Evolutionary conservation across 2,888 invertebrate species (phyloP), one percentile per base, ranked within the genome.

Genomic region (Myathropa florea): DNA sequence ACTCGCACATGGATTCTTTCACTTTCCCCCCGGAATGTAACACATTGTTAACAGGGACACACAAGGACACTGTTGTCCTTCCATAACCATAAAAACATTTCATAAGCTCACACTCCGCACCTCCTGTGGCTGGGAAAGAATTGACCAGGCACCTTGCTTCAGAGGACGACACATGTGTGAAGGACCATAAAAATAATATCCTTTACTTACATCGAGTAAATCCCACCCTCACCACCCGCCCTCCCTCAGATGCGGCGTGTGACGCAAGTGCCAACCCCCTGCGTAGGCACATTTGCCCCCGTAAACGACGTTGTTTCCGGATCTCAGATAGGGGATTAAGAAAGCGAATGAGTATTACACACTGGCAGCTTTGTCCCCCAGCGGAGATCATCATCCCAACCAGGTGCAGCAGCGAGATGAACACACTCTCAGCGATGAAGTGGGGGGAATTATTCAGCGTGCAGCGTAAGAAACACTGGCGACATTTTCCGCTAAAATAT

Each of bases 31-130:
- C 33, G 26, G 21, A 46, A 68, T 65, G 78, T 59, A 77, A 83
- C 82, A 83, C 78, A 77, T 67, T 83, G 82, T 83, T 77, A 71
- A 83, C 77, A 77, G 61, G 77, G 55, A 65, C 75, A 68, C 55
- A 60, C 18, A 26, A 60, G 28, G 12, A 14, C 59, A 28, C 57
- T 28, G n/a, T 46, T 46, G 46, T 46, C 18, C 46, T n/a, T n/a
- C 7, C 18, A 46, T 46, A 67, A 39, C 77, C 71, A 72, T 83
- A 77, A 77, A 77, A 73, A 70, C 28, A 55, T 53, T 57, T 67
- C 75, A 65, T 75, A 75, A 75, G 65, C 77, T 18, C 71, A 81
- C 64, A 59, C 64, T 64, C 59, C 2, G 12, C 46, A 46, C 46
- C n/a, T 7, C n/a, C n/a, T 46, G 18, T 7, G 46, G 18, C 46